Percentiles rank a stretch among this genome's conserved stretches.
Conservation (phyloP, 2,888 invertebrate genomes). For the Eupithecia subumbrata region DNA sequence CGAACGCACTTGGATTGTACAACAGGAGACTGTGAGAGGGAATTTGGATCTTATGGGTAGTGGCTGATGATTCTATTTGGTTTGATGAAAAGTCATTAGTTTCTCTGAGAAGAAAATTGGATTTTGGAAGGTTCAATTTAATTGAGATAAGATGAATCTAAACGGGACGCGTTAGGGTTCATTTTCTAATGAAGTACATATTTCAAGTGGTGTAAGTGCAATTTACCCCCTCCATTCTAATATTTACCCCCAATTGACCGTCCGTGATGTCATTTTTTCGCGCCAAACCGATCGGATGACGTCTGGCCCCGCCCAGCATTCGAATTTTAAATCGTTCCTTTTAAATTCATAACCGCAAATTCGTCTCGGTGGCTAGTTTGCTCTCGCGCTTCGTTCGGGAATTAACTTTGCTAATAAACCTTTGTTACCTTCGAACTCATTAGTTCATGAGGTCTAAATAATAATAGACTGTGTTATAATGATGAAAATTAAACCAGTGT, state of each 20-base stretch:
- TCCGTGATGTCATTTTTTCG: slow-evolving; percentile 79
- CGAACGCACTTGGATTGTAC: not conserved
- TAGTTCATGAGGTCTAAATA: slow-evolving; percentile 25
- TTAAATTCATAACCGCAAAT: slow-evolving; percentile 75
- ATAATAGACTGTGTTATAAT: slow-evolving; percentile 27
- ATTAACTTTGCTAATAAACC: slow-evolving; percentile 42
- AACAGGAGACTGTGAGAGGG: not conserved
- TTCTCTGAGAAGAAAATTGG: slow-evolving; percentile 3
- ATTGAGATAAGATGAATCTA: not conserved
- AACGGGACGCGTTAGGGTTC: not conserved
- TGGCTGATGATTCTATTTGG: not conserved
- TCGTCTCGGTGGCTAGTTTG: slow-evolving; percentile 55
- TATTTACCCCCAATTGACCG: slow-evolving; percentile 76
- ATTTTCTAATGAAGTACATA: not conserved
- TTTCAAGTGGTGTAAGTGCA: slow-evolving; percentile 7
- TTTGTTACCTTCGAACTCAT: slow-evolving; percentile 21
- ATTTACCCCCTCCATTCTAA: slow-evolving; percentile 45
- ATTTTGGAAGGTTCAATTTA: not conserved
- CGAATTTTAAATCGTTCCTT: slow-evolving; percentile 67
- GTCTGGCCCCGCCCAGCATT: slow-evolving; percentile 68
- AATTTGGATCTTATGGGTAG: not conserved
- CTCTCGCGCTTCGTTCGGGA: slow-evolving; percentile 54
- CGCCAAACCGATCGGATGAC: slow-evolving; percentile 70
- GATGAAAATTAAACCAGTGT: slow-evolving; percentile 46
- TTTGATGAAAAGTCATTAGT: not conserved